Conservation (phyloP, 1,140 invertebrate species). For the Pygmarrhopalites habei region DNA sequence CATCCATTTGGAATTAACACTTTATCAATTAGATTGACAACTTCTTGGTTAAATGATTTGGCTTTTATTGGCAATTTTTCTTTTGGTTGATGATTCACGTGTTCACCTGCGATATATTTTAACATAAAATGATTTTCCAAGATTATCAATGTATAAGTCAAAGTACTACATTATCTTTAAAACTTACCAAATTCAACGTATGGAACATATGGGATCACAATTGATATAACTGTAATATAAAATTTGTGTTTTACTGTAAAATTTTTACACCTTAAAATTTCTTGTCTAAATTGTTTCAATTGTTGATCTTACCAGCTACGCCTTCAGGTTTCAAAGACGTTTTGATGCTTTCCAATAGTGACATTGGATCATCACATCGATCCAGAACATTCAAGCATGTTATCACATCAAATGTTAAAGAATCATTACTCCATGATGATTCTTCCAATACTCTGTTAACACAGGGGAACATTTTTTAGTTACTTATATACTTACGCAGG, state of each 20-base stretch:
- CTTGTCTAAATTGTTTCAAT: too few relatives aligned
- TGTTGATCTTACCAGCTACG: too few relatives aligned
- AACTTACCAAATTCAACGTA: slow-evolving; percentile 73
- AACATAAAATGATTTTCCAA: slow-evolving; percentile 4
- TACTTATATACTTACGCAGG: too few relatives aligned
- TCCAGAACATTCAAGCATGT: slow-evolving; percentile 84
- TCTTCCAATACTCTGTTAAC: slow-evolving; percentile 62
- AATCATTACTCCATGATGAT: slow-evolving; percentile 59
- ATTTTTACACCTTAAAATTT: too few relatives aligned
- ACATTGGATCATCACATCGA: slow-evolving; percentile 70
- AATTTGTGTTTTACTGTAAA: too few relatives aligned
- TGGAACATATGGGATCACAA: slow-evolving; percentile 80
- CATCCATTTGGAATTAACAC: slow-evolving; percentile 66
- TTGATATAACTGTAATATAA: too few relatives aligned
- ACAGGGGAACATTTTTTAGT: neutral
- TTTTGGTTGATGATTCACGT: slow-evolving; percentile 48
- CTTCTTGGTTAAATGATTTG: slow-evolving; percentile 68
- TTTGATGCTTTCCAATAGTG: slow-evolving; percentile 61
- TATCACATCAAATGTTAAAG: slow-evolving; percentile 64
- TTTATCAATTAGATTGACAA: slow-evolving; percentile 57
- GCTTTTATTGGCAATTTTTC: slow-evolving; percentile 64
- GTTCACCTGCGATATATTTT: slow-evolving; percentile 15
- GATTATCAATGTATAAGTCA: neutral
- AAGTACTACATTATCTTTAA: slow-evolving; percentile 17
- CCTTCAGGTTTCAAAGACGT: slow-evolving; percentile 58